Percentiles rank a stretch among this genome's conserved stretches.
These are phyloP conservation scores for Amphipyra berbera DNA, from an alignment of 2,888 invertebrate species.

Conservation along the genomic window DNA sequence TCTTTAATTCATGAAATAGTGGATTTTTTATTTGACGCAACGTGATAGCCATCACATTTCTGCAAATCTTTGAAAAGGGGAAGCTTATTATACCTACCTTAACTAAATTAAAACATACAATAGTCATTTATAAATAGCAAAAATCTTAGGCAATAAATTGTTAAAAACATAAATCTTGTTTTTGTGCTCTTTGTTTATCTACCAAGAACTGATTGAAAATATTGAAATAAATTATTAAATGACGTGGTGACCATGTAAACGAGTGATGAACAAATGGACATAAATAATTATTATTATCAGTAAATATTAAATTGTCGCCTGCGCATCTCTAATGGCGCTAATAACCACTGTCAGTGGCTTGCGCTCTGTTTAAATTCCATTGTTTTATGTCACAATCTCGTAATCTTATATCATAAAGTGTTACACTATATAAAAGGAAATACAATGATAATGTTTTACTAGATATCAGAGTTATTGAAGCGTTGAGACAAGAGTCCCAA, in stretches of 20 bases:
- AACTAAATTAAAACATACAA: no score
- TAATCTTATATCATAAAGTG: conserved; percentile 59
- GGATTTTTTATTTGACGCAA: no score
- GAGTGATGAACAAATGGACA: conserved; percentile 55
- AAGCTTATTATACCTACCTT: no score
- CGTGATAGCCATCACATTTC: no score
- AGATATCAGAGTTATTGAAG: conserved; percentile 29
- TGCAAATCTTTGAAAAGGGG: no score
- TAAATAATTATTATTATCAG: conserved; percentile 60
- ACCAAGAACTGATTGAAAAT: conserved; percentile 35
- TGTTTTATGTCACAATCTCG: conserved; percentile 48
- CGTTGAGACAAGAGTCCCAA: conserved; percentile 11
- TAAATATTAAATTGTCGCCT: conserved; percentile 51
- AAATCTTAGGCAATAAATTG: no score
- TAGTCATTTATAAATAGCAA: no score
- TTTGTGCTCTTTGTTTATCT: conserved; percentile 9
- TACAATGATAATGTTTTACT: conserved; percentile 17
- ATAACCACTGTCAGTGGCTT: conserved; percentile 48
- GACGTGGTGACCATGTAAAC: conserved; percentile 30
- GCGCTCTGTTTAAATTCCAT: conserved; percentile 51
- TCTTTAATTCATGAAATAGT: no score
- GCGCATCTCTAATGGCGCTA: conserved; percentile 50
- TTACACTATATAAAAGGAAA: conserved; percentile 50
- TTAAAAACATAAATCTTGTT: neutral
- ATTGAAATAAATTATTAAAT: conserved; percentile 50